Evolutionary conservation across 1,140 invertebrate species (phyloP), one percentile per base, ranked within the genome.

Genomic region (Lordiphosa clarofinis): DNA sequence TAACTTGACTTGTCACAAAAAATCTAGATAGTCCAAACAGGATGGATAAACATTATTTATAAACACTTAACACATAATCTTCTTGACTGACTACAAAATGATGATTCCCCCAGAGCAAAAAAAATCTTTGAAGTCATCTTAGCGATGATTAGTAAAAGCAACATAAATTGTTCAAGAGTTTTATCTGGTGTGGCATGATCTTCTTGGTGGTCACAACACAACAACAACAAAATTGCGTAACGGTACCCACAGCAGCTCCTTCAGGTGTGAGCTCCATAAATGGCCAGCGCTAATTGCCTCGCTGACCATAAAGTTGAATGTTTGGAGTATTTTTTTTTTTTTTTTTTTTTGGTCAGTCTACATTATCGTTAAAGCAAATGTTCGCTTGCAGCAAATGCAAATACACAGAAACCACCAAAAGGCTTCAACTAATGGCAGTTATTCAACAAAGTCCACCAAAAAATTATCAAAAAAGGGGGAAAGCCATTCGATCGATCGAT

Each of bases 251-350:
- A 62, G 47, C 48, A 31, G 50, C 54, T 53, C 43, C 31, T 46
- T 28, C 53, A 24, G 46, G 37, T 46, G 43, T 46, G 28, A 11
- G 24, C 6, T 12, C 61, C 65, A 64, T 68, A 58, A 64, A 68
- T 68, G 65, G 65, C 39, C 38, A 59, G 49, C 44, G 46, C 61
- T 69, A 69, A 69, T 69, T 69, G 66, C 66, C 65, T 68, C 54
- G 49, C 52, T 61, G 43, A 43, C 24, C 48, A 53, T 39, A 39
- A 11, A 47, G 48, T 15, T 36, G 40, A 19, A 24, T 33, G 12
- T 21, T 40, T 38, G 28, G 13, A 52, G 31, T 46, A 21, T 49
- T 12, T 31, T 28, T 43, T 7, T 39, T 54, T 46, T 19, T 49
- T 40, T 13, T 49, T 12, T 31, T 28, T 43, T 13, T 50, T 54